Evolutionary conservation across 2,797 vertebrate species (phyloP), one percentile per base, ranked within the genome.

Genomic region (Distichodus sexfasciatus): DNA sequence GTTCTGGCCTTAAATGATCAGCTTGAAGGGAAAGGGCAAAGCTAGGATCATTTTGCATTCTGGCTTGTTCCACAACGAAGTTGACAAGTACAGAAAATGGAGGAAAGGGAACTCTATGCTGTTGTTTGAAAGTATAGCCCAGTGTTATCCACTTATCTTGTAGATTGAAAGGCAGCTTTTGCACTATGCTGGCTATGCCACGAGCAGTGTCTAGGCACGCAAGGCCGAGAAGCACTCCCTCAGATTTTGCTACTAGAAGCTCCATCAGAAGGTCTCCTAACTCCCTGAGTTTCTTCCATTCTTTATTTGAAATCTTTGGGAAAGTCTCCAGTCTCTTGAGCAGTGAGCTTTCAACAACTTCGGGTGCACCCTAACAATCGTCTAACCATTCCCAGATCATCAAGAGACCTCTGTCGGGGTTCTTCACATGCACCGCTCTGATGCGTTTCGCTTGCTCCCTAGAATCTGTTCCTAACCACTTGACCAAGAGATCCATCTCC

Each of bases 401-500:
- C 2, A 0, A 9, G 2, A 57, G 11, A 9, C 59, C 66, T 33
- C 19, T 46, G n/a, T 54, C 58, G 3, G 58, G 31, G 17, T 50
- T 40, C 3, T 57, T 6, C 0, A 67, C 47, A 29, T 71, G 54
- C 2, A 75, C n/a, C 0, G 55, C 26, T 61, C 61, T 50, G 0
- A 75, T 71, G 1, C 28, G 17, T 36, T 65, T 58, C 0, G 38
- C 43, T 19, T 77, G 71, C 11, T 70, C 65, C 8, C 40, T 33
- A 4, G 65, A 69, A 4, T 72, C 57, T 3, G 47, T 33, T 4
- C 50, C 48, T 21, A 75, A 50, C 53, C 76, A 77, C 15, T 75
- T 77, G 2, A 71, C 21, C 12, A 72, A 26, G 4, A 72, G 59
- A 19, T 72, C 64, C 35, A 72, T 76, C 24, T 76, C 58, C 6